A percentile compares a stretch with the other conserved stretches of the same genome.
Evolutionary conservation across 2,113 vertebrate genomes (phyloP).

Genomic region (Rhabdornis inornatus): DNA sequence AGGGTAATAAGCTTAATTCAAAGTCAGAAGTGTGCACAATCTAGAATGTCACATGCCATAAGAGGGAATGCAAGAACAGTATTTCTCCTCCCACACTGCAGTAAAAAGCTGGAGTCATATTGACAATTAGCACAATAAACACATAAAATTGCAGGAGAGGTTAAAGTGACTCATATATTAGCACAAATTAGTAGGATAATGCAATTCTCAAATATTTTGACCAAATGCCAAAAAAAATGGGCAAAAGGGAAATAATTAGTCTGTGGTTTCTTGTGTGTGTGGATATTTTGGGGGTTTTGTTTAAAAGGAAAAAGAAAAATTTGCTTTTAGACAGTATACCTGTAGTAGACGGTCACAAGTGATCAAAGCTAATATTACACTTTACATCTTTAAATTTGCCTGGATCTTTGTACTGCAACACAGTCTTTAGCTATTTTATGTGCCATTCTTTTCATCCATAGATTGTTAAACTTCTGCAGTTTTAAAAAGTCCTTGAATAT

Average conservation of each 20-base stretch:
- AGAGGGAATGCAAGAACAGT: background rate
- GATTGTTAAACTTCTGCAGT: background rate
- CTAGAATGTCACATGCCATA: background rate
- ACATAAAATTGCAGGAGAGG: background rate
- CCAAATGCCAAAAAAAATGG: background rate
- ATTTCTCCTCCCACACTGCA: background rate
- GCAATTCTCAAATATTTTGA: background rate
- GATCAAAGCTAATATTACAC: background rate
- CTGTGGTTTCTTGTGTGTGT: background rate
- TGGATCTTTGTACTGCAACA: background rate
- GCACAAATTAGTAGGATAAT: background rate
- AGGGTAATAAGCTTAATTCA: background rate
- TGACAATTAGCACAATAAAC: background rate
- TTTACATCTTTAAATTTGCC: background rate
- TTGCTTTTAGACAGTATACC: background rate
- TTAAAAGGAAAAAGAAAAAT: background rate
- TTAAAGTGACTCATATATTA: background rate
- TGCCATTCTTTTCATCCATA: background rate
- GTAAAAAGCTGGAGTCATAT: background rate
- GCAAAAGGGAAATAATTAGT: background rate
- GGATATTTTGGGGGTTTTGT: too few species aligned
- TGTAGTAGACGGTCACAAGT: background rate
- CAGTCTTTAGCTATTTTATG: background rate
- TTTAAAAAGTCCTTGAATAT: background rate
- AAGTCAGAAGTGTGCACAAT: background rate